Conservation (phyloP, 2,888 invertebrate genomes). For the Rotaria magnacalcarata region DNA sequence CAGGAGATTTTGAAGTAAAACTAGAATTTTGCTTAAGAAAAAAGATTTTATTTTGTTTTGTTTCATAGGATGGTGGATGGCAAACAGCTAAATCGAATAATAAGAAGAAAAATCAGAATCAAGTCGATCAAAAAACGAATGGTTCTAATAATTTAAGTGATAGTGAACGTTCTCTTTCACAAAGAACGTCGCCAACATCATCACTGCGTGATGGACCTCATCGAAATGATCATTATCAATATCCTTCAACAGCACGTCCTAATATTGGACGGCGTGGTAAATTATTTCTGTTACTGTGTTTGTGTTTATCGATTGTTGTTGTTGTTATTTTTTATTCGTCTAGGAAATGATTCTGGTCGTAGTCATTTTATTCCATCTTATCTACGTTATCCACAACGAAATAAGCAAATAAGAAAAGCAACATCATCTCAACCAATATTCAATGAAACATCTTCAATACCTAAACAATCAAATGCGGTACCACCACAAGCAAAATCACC, state of each 20-base stretch:
- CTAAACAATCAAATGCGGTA: background rate
- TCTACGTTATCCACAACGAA: background rate
- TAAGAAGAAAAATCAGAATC: background rate
- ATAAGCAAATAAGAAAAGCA: background rate
- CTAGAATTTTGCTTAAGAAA: background rate
- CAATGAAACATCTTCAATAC: background rate
- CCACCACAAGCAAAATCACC: background rate
- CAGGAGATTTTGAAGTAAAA: background rate
- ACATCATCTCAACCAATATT: background rate
- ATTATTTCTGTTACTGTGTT: too few species aligned
- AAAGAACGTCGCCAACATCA: background rate
- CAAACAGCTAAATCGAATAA: background rate
- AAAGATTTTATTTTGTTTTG: background rate
- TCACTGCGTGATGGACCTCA: background rate
- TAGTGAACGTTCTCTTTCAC: background rate
- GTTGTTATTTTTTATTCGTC: background rate
- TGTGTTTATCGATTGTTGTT: too few species aligned
- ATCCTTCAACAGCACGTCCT: background rate
- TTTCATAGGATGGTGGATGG: background rate
- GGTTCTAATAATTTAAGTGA: background rate
- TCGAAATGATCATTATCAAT: constrained; percentile 5
- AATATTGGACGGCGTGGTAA: constrained; percentile 16
- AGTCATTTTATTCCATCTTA: background rate
- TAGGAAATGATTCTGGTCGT: background rate
- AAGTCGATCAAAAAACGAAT: background rate